A percentile compares a stretch with the other conserved stretches of the same genome.
phyloP scores from a whole-genome alignment of 1,140 invertebrate genomes.

The Leptonema lineaticorne region DNA sequence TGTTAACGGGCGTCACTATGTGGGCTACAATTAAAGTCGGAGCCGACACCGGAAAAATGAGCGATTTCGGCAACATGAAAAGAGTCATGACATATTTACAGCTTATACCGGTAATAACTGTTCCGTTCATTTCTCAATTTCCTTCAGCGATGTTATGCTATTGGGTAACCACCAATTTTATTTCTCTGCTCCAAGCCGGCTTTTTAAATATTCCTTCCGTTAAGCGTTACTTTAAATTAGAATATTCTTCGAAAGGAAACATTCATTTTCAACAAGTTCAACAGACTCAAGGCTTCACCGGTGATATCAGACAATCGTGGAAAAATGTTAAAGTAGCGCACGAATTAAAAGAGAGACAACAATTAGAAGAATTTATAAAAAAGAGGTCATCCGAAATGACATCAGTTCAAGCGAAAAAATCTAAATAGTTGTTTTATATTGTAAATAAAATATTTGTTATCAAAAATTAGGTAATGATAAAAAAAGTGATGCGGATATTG shows the following conservation, averaged over 20 bases:
- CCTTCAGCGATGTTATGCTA: slow-evolving; percentile 87
- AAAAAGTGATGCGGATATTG: too few species aligned
- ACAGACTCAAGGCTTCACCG: slow-evolving; percentile 70
- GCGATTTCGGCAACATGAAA: slow-evolving; percentile 61
- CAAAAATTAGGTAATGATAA: too few species aligned
- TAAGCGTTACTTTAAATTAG: slow-evolving; percentile 76
- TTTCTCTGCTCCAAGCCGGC: slow-evolving; percentile 81
- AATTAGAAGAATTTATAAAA: slow-evolving; percentile 69
- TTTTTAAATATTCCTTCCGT: slow-evolving; percentile 76
- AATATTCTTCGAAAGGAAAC: too few species aligned
- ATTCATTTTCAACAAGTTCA: slow-evolving; percentile 60
- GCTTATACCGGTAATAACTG: slow-evolving; percentile 75
- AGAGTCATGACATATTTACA: slow-evolving; percentile 73
- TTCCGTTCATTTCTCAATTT: slow-evolving; percentile 87
- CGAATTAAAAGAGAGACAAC: slow-evolving; percentile 73
- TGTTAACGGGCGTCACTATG: slow-evolving; percentile 81
- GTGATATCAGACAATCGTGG: slow-evolving; percentile 80
- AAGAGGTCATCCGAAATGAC: not conserved
- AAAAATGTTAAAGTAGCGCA: slow-evolving; percentile 79
- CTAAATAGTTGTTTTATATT: too few species aligned
- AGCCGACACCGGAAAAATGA: slow-evolving; percentile 70
- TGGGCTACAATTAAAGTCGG: slow-evolving; percentile 81
- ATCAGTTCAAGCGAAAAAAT: not conserved
- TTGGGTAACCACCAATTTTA: slow-evolving; percentile 87
- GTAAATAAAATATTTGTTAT: too few species aligned